Conservation (phyloP, 2,888 invertebrate species). For the Eremobia ochroleuca region DNA sequence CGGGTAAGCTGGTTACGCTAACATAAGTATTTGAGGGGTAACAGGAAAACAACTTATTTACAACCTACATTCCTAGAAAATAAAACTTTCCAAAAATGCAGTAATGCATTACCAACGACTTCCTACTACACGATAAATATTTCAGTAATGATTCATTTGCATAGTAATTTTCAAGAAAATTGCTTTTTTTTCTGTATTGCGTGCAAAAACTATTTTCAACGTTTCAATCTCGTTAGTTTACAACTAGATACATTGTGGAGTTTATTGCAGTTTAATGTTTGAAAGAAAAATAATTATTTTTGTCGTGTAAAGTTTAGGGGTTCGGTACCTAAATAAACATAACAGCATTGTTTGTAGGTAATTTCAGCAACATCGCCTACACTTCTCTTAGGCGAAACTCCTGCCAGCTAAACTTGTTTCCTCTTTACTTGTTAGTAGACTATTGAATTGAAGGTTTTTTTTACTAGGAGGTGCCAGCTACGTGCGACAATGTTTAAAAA, state of each 20-base stretch:
- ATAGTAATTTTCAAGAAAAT: slow-evolving; percentile 24
- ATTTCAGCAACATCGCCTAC: neutral
- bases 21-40: neutral
- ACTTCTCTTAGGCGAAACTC: neutral
- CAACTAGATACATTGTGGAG: neutral
- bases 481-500: neutral
- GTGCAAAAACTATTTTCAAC: slow-evolving; percentile 11
- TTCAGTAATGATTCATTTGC: slow-evolving; percentile 2
- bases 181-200: slow-evolving; percentile 20
- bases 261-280: neutral
- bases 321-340: neutral
- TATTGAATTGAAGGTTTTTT: no score
- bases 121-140: neutral
- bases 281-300: neutral
- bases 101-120: neutral
- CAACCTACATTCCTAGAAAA: neutral
- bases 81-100: neutral
- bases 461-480: no score
- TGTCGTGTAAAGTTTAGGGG: neutral
- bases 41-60: neutral
- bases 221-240: neutral
- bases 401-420: neutral
- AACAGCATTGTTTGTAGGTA: neutral
- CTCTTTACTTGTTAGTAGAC: neutral
- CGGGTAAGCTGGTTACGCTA: neutral